Percentiles rank a stretch among this genome's conserved stretches.
These are phyloP conservation scores for Scolanthus callimorphus DNA, from an alignment of 92 coral and sea anemone species.

Conservation along the genomic window DNA sequence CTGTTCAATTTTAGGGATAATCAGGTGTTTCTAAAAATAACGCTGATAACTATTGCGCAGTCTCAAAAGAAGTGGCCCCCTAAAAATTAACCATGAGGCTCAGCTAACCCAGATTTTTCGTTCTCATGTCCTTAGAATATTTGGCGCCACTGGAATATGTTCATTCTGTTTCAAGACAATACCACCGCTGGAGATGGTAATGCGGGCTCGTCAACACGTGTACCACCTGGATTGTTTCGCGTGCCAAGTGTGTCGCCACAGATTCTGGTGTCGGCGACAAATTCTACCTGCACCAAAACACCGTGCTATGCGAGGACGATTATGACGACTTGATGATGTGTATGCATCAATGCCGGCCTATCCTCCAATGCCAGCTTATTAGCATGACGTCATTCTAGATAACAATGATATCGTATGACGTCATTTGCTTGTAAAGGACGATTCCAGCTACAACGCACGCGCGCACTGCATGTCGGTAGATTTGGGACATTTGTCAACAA, in stretches of 20 bases:
- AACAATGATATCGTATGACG: too few species aligned
- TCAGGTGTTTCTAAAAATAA: too few species aligned
- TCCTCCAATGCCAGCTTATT: not conserved
- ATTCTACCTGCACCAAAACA: conserved; percentile 62
- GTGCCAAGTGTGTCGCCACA: conserved; percentile 70
- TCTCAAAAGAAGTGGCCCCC: not conserved
- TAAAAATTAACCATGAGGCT: not conserved
- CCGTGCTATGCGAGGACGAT: conserved; percentile 74
- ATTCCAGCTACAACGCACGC: too few species aligned
- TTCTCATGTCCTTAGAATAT: conserved; percentile 32
- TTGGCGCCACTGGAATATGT: conserved; percentile 74
- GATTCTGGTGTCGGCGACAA: conserved; percentile 80
- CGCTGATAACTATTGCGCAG: too few species aligned
- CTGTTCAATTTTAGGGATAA: too few species aligned
- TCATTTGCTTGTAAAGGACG: too few species aligned
- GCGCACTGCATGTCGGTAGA: too few species aligned
- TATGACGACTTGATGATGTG: conserved; percentile 46
- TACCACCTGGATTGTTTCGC: conserved; percentile 77
- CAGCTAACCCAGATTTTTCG: not conserved
- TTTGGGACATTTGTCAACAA: too few species aligned
- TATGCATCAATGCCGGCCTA: not conserved
- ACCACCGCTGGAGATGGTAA: conserved; percentile 79
- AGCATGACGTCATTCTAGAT: too few species aligned
- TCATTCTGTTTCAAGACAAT: conserved; percentile 67
- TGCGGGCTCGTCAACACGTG: conserved; percentile 76